These are phyloP conservation scores for Hipparchia semele DNA, from an alignment of 2,888 invertebrate species.

Conservation along the genomic window DNA sequence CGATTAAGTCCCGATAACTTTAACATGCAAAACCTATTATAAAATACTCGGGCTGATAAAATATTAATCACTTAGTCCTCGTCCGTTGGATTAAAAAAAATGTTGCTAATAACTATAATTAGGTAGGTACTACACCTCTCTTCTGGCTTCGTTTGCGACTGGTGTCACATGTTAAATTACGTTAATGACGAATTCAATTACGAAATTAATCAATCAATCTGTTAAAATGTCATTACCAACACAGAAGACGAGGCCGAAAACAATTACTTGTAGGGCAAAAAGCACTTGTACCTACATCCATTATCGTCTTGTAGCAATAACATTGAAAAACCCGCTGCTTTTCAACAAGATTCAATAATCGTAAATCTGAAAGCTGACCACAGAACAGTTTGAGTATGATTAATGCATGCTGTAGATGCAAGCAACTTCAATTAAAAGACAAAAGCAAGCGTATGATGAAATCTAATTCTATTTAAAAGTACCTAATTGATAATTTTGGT, in stretches of 20 bases:
- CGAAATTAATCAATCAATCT: constrained; percentile 38
- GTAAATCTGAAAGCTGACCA: constrained; percentile 2
- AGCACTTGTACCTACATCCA: background rate
- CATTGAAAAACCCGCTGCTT: background rate
- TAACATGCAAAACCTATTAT: constrained; percentile 46
- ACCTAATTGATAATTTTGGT: too few species aligned
- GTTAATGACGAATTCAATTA: constrained; percentile 40
- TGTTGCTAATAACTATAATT: constrained; percentile 36
- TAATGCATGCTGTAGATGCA: background rate
- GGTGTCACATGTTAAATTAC: constrained; percentile 35
- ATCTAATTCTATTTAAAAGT: too few species aligned
- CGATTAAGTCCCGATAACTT: constrained; percentile 56
- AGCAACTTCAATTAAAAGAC: too few species aligned
- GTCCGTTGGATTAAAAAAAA: constrained; percentile 31
- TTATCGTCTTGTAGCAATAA: constrained; percentile 5
- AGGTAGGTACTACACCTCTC: constrained; percentile 1
- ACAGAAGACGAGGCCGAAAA: constrained; percentile 14
- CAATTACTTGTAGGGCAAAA: constrained; percentile 15
- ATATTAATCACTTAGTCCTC: constrained; percentile 38
- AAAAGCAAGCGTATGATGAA: too few species aligned
- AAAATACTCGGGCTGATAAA: constrained; percentile 37
- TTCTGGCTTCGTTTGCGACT: constrained; percentile 23
- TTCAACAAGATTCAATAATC: constrained; percentile 8
- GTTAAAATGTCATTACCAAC: constrained; percentile 36
- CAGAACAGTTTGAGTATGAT: background rate